These are phyloP conservation scores for Botia almorhae DNA, from an alignment of 2,797 vertebrate species.

Conservation along the genomic window DNA sequence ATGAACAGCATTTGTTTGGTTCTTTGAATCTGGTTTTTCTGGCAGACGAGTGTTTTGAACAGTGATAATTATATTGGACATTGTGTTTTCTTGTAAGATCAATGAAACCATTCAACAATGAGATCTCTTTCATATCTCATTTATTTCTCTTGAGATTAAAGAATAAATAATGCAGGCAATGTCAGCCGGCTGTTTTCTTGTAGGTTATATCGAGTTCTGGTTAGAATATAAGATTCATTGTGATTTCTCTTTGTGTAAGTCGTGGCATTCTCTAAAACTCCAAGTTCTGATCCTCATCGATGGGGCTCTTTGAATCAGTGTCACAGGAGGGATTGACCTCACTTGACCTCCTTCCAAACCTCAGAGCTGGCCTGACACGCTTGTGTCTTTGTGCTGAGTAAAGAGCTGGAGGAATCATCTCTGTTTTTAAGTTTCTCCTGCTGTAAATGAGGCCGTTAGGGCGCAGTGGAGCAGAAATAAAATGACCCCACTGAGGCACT, in stretches of 20 bases:
- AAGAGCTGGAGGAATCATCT: not conserved
- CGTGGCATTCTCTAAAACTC: not conserved
- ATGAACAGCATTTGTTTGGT: not conserved
- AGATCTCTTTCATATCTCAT: not conserved
- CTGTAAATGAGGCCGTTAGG: not conserved
- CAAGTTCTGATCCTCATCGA: not conserved
- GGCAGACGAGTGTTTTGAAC: not conserved
- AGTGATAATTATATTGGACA: not conserved
- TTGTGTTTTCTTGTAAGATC: slow-evolving; percentile 28
- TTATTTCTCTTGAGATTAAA: not conserved
- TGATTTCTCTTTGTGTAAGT: not conserved
- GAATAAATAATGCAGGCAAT: not conserved
- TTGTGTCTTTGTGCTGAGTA: not conserved
- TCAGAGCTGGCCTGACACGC: not conserved
- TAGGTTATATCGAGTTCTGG: not conserved
- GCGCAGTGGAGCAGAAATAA: slow-evolving; percentile 43
- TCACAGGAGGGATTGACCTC: not conserved
- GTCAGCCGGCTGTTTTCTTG: not conserved
- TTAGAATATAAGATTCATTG: slow-evolving; percentile 19
- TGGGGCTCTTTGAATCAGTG: not conserved
- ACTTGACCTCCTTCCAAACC: not conserved
- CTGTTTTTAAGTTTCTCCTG: not conserved
- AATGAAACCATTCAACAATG: not conserved
- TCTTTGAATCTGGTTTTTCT: not conserved
- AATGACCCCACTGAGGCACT: slow-evolving; percentile 54